Evolutionary conservation across 2,113 vertebrate species (phyloP).

Genomic region (rabbit (Oryctolagus cuniculus)): mOryCun1.1 NC_091444.1:10848001-10848500

Average conservation of each 20-base stretch:
- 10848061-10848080: neutral
- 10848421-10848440: neutral
- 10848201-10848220: neutral
- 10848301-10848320: neutral
- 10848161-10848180: neutral
- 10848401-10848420: neutral
- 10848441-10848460: neutral
- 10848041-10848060: neutral
- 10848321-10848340: neutral
- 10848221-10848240: neutral
- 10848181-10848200: neutral
- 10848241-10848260: neutral
- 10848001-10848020: neutral
- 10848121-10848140: neutral
- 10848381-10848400: neutral
- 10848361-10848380: neutral
- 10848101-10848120: neutral
- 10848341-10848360: neutral
- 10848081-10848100: neutral
- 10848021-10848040: neutral
- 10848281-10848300: too few relatives aligned
- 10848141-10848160: neutral
- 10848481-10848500: neutral
- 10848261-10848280: too few relatives aligned
- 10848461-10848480: neutral